These are phyloP conservation scores for Aphidius ervi DNA, from an alignment of 1,140 invertebrate genomes.

Conservation along the genomic window DNA sequence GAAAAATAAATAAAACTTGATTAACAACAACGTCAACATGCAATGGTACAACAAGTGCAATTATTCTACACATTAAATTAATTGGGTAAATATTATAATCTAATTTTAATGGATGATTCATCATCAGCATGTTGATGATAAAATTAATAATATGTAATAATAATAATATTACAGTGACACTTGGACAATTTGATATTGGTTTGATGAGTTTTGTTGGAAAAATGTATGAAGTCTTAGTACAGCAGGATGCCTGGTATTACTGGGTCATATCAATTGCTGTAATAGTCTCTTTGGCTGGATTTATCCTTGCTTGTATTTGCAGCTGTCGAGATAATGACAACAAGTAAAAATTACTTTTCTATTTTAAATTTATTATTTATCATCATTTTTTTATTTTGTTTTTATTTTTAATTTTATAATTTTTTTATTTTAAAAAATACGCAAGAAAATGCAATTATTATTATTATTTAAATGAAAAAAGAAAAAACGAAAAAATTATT, in stretches of 20 bases:
- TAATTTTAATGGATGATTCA: too few relatives aligned
- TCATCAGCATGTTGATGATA: too few relatives aligned
- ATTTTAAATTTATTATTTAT: too few relatives aligned
- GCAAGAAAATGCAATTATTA: slow-evolving; percentile 1
- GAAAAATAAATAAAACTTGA: too few relatives aligned
- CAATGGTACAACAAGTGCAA: too few relatives aligned
- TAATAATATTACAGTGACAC: too few relatives aligned
- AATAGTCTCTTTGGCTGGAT: slow-evolving; percentile 44
- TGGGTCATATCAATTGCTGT: slow-evolving; percentile 44
- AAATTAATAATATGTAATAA: too few relatives aligned
- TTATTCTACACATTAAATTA: too few relatives aligned
- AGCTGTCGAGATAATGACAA: slow-evolving; percentile 47
- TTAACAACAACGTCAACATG: too few relatives aligned
- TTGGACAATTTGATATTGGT: background rate
- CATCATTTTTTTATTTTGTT: slow-evolving; percentile 11
- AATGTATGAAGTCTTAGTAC: slow-evolving; percentile 27
- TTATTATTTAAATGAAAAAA: slow-evolving; percentile 2
- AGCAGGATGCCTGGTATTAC: slow-evolving; percentile 42
- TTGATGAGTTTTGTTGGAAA: slow-evolving; percentile 10
- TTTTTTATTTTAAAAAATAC: slow-evolving; percentile 4
- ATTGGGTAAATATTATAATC: too few relatives aligned
- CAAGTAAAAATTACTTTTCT: slow-evolving; percentile 29
- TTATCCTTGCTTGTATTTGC: slow-evolving; percentile 47
- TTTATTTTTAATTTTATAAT: slow-evolving; percentile 17
- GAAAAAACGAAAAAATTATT: slow-evolving; percentile 5